Evolutionary conservation across 2,113 vertebrate species (phyloP), one percentile per base, ranked within the genome.

Genomic region (Gallinago jamesoni): DNA sequence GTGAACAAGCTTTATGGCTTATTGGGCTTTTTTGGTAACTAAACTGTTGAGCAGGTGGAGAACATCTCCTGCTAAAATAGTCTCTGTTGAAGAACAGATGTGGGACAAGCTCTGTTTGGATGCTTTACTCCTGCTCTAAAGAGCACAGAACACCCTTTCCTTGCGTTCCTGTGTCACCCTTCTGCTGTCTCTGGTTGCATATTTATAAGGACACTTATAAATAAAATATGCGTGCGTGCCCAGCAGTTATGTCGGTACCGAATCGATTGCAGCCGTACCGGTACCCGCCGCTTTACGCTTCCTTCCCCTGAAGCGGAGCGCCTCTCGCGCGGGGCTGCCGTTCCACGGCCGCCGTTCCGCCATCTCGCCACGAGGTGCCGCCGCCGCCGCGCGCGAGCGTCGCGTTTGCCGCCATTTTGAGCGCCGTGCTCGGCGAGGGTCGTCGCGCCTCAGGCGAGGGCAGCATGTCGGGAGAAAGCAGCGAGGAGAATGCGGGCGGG

Each of bases 371-470:
- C 39, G 39, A 39, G 39, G 39, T 10, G 39, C 10, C 39, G 39
- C 39, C 39, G 35, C 35, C 35, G 39, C 25, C 59, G 3, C n/a
- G 57, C 33, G 22, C 9, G 21, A 60, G 59, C n/a, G 30, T 15
- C 1, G 11, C 7, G 1, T 1, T 2, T 3, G 59, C 12, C 75
- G 79, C 89, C 86, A 9, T 39, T 25, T 87, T n/a, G 31, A 0
- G 43, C 2, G 53, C 7, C 1, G 41, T 3, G 10, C 22, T 10
- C 1, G 1, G 35, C 3, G 0, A 18, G 2, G 3, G 24, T 1
- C 13, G 1, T 3, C 3, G 30, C 21, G 18, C 15, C 23, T 6
- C 16, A 1, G 7, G 8, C 10, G 23, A 20, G 2, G 12, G 17
- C 20, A 0, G 16, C 7, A 5, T 27, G 55, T 6, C 16, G 52